phyloP scores from a whole-genome alignment of 2,888 invertebrate species.

The Dexiosoma caninum region DNA sequence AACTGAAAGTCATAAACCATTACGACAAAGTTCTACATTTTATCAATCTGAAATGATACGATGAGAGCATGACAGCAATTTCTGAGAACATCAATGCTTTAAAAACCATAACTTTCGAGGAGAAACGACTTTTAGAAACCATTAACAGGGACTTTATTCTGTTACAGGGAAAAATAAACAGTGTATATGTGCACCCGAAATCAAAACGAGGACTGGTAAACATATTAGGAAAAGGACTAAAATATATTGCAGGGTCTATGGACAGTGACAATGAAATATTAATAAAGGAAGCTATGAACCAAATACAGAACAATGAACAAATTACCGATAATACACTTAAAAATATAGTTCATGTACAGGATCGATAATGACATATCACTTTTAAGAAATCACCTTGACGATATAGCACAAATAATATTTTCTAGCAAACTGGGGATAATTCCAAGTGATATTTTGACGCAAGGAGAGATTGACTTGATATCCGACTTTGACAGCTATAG shows the following conservation, averaged over 20 bases:
- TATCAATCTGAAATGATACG: conserved; percentile 28
- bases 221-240: conserved; percentile 22
- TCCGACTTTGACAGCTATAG: background rate
- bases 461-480: background rate
- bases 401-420: background rate
- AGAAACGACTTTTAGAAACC: conserved; percentile 6
- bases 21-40: conserved; percentile 29
- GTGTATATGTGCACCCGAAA: background rate
- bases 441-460: background rate
- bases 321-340: background rate
- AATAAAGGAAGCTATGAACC: too few species aligned
- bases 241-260: conserved; percentile 25
- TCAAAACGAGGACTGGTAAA: conserved; percentile 15
- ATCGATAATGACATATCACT: background rate
- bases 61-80: conserved; percentile 3
- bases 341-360: background rate
- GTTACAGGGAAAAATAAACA: conserved; percentile 4
- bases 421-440: background rate
- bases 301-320: background rate
- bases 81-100: conserved; percentile 17
- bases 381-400: background rate
- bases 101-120: background rate
- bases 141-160: background rate
- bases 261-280: conserved; percentile 21
- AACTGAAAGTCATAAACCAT: background rate